Base-by-base conservation (phyloP, 1,140 invertebrate genomes). In the Akabosia matsudoensis region DNA sequence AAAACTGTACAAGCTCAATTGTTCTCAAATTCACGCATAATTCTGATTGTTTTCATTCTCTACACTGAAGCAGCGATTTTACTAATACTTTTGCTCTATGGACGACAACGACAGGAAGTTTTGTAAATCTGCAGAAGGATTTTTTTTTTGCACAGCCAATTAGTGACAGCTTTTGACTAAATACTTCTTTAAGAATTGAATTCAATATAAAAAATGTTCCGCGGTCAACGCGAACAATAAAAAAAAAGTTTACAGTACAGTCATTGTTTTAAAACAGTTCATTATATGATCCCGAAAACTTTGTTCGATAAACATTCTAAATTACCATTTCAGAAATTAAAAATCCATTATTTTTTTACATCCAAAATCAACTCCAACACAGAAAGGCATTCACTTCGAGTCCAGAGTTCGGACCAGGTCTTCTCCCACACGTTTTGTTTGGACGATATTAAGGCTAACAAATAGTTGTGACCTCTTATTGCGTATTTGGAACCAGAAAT, bases 141-240 rank as follows among this genome's bases (percentile, higher is more conserved):
- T n/a, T n/a, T n/a, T n/a, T n/a, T n/a, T n/a, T n/a, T n/a, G n/a
- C n/a, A n/a, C n/a, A n/a, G n/a, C n/a, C n/a, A n/a, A n/a, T n/a
- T n/a, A n/a, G n/a, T n/a, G n/a, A n/a, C n/a, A n/a, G n/a, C n/a
- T n/a, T n/a, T n/a, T n/a, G n/a, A n/a, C n/a, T n/a, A n/a, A n/a
- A n/a, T n/a, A n/a, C n/a, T n/a, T n/a, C n/a, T n/a, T n/a, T n/a
- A n/a, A n/a, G n/a, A n/a, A n/a, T n/a, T n/a, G n/a, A n/a, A n/a
- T n/a, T n/a, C n/a, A n/a, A n/a, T n/a, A n/a, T 30, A 2, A 30
- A 67, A 67, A 10, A 31, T n/a, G 10, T 10, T 67, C 28, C 61
- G 31, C 61, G 61, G n/a, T 67, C 61, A 67, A 67, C 61, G 61
- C n/a, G 61, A n/a, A n/a, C n/a, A n/a, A n/a, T n/a, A n/a, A n/a